These are phyloP conservation scores for Sipha flava DNA, from an alignment of 1,140 invertebrate genomes.

Conservation along the genomic window DNA sequence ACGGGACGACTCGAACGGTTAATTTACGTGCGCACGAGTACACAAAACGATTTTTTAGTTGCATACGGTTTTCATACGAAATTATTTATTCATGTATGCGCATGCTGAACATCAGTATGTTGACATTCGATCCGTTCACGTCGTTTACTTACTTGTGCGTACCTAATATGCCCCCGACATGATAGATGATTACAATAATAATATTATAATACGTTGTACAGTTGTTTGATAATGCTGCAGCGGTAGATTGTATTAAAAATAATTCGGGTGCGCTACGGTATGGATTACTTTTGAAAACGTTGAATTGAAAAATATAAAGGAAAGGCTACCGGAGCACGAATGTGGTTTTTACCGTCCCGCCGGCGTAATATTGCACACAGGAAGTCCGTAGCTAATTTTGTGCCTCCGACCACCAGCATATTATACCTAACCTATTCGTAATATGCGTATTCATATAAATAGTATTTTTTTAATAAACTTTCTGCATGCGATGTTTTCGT, in stretches of 20 bases:
- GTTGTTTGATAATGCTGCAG: too few relatives aligned
- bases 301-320: not conserved
- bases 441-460: not conserved
- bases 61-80: not conserved
- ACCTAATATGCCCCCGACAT: too few relatives aligned
- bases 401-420: not conserved
- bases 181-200: too few relatives aligned
- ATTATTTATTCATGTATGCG: not conserved
- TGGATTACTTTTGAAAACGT: not conserved
- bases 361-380: not conserved
- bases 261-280: not conserved
- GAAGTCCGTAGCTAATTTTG: not conserved
- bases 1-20: not conserved
- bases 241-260: not conserved
- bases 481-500: not conserved
- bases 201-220: too few relatives aligned
- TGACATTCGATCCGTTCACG: not conserved
- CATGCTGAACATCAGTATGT: not conserved
- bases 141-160: not conserved
- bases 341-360: not conserved
- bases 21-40: not conserved
- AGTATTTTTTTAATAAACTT: not conserved
- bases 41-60: not conserved
- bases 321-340: not conserved
- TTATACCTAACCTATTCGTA: not conserved